phyloP scores from a whole-genome alignment of 1,140 invertebrate species.

The Carcinoscorpius rotundicauda region DNA sequence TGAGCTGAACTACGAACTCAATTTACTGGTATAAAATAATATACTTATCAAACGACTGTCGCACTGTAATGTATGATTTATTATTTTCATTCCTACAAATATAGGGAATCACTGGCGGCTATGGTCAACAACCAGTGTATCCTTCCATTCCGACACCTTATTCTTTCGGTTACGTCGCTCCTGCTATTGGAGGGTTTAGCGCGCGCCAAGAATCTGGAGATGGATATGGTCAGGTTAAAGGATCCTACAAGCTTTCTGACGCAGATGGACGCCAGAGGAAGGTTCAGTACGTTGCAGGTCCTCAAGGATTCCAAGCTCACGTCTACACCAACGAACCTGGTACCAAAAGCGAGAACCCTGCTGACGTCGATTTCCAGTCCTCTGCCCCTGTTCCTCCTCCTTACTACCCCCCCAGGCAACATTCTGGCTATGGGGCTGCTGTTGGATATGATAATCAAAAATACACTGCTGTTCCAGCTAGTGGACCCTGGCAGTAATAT shows the following conservation, averaged over 20 bases:
- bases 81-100: too few relatives aligned
- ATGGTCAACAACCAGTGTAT: too few relatives aligned
- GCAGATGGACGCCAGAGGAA: constrained; percentile 7
- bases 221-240: constrained; percentile 11
- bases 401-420: too few relatives aligned
- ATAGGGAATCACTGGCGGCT: too few relatives aligned
- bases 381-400: background rate
- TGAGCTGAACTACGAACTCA: too few relatives aligned
- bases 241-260: constrained; percentile 9
- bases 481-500: too few relatives aligned
- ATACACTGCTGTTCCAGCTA: too few relatives aligned
- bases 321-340: constrained; percentile 20
- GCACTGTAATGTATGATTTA: too few relatives aligned
- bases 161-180: constrained; percentile 6
- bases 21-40: too few relatives aligned
- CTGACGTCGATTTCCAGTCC: constrained; percentile 12
- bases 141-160: background rate
- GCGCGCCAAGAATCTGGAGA: constrained; percentile 11
- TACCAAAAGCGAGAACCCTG: constrained; percentile 16
- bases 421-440: too few relatives aligned
- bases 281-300: constrained; percentile 15
- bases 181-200: constrained; percentile 7
- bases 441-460: too few relatives aligned
- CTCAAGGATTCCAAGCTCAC: constrained; percentile 15
- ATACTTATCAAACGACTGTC: too few relatives aligned